Percentiles rank a stretch among this genome's conserved stretches.
phyloP scores from a whole-genome alignment of 2,888 invertebrate genomes.

The Microplitis manilae region DNA sequence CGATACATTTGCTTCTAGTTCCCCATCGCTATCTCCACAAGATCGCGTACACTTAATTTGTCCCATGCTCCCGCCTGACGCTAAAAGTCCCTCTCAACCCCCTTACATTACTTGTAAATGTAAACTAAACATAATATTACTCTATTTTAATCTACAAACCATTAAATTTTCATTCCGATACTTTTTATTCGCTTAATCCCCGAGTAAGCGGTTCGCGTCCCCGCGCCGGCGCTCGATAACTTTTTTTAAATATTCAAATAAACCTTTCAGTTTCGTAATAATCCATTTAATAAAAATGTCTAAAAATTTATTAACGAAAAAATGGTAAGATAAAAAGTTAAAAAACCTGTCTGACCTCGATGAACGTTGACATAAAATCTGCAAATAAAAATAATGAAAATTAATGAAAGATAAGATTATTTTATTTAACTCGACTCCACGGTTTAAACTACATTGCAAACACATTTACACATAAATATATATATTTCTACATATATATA shows the following conservation, averaged over 20 bases:
- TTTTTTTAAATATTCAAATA: no score
- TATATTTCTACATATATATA: constrained; percentile 8
- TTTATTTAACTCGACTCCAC: constrained; percentile 22
- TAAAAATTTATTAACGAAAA: no score
- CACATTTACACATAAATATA: background rate
- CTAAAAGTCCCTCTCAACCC: background rate
- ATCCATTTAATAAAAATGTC: background rate
- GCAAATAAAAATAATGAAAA: background rate
- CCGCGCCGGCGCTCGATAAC: no score
- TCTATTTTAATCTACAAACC: no score
- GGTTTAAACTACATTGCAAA: background rate
- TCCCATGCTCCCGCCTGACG: constrained; percentile 34
- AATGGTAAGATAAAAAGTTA: background rate
- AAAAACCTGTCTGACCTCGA: background rate
- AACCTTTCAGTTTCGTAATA: background rate
- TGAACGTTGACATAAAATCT: background rate
- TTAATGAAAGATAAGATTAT: constrained; percentile 14
- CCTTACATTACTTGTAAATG: background rate
- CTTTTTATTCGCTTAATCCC: no score
- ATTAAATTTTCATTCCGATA: no score
- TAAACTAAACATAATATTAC: background rate
- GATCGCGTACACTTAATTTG: constrained; percentile 56
- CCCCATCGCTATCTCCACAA: constrained; percentile 46
- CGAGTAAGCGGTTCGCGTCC: no score
- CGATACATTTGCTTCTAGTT: constrained; percentile 35